These are phyloP conservation scores for Drosophila nr. perissopoda DNA, from an alignment of 2,888 invertebrate species.

Conservation along the genomic window DNA sequence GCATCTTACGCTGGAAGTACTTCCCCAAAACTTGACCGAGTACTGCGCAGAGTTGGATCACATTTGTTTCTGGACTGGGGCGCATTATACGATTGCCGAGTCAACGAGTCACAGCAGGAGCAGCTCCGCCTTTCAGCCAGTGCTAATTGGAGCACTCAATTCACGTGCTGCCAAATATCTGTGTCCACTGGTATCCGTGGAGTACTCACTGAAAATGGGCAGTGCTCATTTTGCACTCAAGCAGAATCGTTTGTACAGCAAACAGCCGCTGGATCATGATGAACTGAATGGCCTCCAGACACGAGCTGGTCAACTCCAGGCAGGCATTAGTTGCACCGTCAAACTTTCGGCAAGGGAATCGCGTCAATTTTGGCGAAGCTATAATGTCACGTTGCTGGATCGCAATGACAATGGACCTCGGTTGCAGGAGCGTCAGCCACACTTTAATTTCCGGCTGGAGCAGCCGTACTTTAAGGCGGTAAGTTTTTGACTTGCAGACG, in stretches of 20 bases:
- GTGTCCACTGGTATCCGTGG: conserved; percentile 86
- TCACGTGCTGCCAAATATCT: conserved; percentile 85
- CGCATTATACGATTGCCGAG: conserved; percentile 82
- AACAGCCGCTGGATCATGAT: conserved; percentile 85
- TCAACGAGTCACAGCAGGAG: conserved; percentile 41
- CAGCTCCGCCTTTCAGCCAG: conserved; percentile 56
- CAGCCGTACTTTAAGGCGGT: conserved; percentile 84
- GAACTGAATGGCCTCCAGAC: conserved; percentile 80
- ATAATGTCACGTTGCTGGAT: conserved; percentile 88
- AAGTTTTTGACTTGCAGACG: conserved; percentile 64
- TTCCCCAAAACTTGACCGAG: conserved; percentile 68
- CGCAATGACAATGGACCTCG: conserved; percentile 97
- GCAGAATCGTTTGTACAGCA: conserved; percentile 84
- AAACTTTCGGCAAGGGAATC: conserved; percentile 67
- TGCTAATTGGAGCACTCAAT: conserved; percentile 84
- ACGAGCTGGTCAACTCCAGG: conserved; percentile 80
- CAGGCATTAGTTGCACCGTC: conserved; percentile 83
- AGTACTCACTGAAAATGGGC: conserved; percentile 84
- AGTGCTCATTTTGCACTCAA: conserved; percentile 83
- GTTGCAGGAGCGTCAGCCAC: conserved; percentile 85
- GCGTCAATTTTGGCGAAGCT: conserved; percentile 55
- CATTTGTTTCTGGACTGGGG: conserved; percentile 83
- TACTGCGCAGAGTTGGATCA: conserved; percentile 82
- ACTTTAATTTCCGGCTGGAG: conserved; percentile 75
- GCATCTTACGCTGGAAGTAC: conserved; percentile 80